Conservation (phyloP, 2,797 vertebrate genomes). For the Scyliorhinus canicula region DNA sequence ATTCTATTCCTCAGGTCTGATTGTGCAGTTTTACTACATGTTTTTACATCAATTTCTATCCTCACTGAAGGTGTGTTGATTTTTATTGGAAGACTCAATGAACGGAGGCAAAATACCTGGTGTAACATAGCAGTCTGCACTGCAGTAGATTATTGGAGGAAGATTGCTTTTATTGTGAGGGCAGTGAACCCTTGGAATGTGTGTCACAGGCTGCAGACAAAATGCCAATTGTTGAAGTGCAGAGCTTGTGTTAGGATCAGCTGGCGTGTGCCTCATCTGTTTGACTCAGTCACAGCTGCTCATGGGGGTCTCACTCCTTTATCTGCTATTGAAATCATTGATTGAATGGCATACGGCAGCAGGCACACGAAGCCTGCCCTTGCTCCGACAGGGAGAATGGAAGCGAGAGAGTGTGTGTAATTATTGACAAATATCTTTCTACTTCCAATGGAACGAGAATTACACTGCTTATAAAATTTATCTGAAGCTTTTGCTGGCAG, state of each 20-base stretch:
- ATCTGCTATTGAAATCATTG: conserved; percentile 31
- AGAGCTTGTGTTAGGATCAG: conserved; percentile 31
- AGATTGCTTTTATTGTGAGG: background rate
- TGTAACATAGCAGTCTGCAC: background rate
- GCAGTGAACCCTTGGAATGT: conserved; percentile 31
- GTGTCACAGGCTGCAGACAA: conserved; percentile 27
- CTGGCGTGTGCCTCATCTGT: conserved; percentile 33
- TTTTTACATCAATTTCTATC: background rate
- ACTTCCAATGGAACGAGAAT: background rate
- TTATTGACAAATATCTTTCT: conserved; percentile 28
- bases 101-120: background rate
- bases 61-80: background rate
- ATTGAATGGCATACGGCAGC: conserved; percentile 15
- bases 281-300: conserved; percentile 35
- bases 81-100: background rate
- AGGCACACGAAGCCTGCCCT: conserved; percentile 14
- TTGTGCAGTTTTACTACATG: background rate
- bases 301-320: background rate
- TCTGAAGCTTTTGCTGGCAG: background rate
- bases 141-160: background rate
- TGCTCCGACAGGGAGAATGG: background rate
- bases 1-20: background rate
- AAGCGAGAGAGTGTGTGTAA: conserved; percentile 29
- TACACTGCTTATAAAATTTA: background rate
- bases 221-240: conserved; percentile 34